These are phyloP conservation scores for Callopanchax toddi DNA, from an alignment of 2,113 vertebrate species.

Conservation along the genomic window DNA sequence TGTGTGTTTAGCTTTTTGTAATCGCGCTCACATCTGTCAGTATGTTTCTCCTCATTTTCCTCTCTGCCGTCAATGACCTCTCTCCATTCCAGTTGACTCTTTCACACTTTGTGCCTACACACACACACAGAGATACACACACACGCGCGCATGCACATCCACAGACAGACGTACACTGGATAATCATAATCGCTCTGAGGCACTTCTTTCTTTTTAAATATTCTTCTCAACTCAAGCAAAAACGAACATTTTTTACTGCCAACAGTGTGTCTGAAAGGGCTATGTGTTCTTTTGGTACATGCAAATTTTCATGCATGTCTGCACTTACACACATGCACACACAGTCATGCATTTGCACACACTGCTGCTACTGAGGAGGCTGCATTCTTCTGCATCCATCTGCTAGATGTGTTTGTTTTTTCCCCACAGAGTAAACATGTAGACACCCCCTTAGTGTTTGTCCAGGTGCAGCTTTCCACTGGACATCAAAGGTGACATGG, in stretches of 20 bases:
- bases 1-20: conserved; percentile 13
- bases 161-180: neutral
- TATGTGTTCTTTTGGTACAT: conserved; percentile 14
- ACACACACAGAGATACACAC: conserved; percentile 3
- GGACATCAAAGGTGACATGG: conserved; percentile 38
- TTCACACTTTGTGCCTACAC: conserved; percentile 9
- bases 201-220: conserved; percentile 17
- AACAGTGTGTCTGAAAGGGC: conserved; percentile 22
- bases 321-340: conserved; percentile 20
- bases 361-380: neutral
- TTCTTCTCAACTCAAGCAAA: conserved; percentile 45
- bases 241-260: conserved; percentile 39
- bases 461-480: conserved; percentile 22
- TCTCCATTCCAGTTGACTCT: conserved; percentile 46
- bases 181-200: conserved; percentile 27
- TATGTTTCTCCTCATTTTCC: conserved; percentile 32
- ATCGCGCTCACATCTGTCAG: conserved; percentile 23
- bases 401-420: neutral
- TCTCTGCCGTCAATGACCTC: conserved; percentile 37
- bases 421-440: neutral
- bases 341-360: conserved; percentile 9
- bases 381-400: conserved; percentile 5
- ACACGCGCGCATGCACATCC: neutral
- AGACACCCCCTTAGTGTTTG: neutral
- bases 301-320: conserved; percentile 21